phyloP scores from a whole-genome alignment of 2,888 invertebrate genomes.

The Sycophila texana region DNA sequence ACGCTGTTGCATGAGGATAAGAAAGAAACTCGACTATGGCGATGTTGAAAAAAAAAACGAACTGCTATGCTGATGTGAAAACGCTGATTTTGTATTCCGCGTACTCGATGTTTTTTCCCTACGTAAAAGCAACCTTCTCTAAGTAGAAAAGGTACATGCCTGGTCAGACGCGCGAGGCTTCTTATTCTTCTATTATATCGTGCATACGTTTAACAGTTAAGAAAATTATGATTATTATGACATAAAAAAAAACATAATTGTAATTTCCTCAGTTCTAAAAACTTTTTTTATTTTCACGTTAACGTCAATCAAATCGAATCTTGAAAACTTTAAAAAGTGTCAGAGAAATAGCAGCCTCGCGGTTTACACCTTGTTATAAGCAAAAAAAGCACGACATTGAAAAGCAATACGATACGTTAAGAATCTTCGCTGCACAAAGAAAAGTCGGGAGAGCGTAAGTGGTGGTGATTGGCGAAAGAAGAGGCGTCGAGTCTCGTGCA shows the following conservation, averaged over 20 bases:
- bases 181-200: no score
- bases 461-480: neutral
- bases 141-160: conserved; percentile 40
- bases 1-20: neutral
- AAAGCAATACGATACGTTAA: conserved; percentile 48
- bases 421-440: conserved; percentile 30
- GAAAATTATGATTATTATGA: no score
- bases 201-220: no score
- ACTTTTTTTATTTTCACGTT: no score
- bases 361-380: neutral
- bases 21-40: neutral
- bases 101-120: conserved; percentile 25
- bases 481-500: no score
- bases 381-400: neutral
- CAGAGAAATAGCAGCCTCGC: no score
- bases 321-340: no score
- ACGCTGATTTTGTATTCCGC: conserved; percentile 29
- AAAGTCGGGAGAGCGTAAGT: neutral
- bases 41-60: neutral
- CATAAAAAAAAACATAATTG: no score
- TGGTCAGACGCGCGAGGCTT: conserved; percentile 33
- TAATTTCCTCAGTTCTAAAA: no score
- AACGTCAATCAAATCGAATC: no score
- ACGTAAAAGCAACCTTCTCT: neutral
- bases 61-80: neutral